These are phyloP conservation scores for Macheiramphus alcinus DNA, from an alignment of 2,113 vertebrate species.

Conservation along the genomic window DNA sequence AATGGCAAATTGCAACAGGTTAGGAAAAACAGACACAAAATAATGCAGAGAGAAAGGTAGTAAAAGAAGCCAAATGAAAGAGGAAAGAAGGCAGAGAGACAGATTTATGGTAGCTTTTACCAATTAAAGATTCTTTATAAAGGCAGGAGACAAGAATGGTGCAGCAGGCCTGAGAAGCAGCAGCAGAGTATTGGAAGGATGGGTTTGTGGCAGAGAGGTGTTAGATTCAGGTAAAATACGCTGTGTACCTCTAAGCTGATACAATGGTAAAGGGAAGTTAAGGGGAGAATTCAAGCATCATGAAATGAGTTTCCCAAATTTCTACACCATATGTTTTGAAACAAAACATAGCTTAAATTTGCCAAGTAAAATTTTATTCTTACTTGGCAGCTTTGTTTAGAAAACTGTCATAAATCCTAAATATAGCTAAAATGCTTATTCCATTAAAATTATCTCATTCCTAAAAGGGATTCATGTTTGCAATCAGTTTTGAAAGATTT, in stretches of 20 bases:
- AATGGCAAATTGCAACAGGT: neutral
- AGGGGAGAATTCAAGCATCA: neutral
- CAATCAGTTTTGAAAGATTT: neutral
- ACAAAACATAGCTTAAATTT: neutral
- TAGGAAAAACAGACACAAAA: neutral
- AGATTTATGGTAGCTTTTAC: neutral
- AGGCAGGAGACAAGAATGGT: neutral
- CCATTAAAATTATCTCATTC: neutral
- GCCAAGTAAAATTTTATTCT: conserved; percentile 36
- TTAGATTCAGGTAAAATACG: neutral
- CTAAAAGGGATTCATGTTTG: neutral
- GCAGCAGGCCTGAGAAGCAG: neutral
- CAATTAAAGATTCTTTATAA: neutral
- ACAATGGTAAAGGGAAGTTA: neutral
- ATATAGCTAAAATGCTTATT: conserved; percentile 11
- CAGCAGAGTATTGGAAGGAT: neutral
- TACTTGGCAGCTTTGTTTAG: conserved; percentile 6
- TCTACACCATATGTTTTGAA: conserved; percentile 12
- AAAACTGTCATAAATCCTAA: conserved; percentile 6
- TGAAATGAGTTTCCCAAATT: neutral
- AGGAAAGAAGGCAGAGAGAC: neutral
- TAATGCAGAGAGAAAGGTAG: neutral
- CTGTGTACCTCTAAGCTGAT: neutral
- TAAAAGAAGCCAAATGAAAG: neutral
- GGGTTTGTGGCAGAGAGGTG: neutral